Conservation (phyloP, 2,888 invertebrate genomes). For the Maniola hyperantus region DNA sequence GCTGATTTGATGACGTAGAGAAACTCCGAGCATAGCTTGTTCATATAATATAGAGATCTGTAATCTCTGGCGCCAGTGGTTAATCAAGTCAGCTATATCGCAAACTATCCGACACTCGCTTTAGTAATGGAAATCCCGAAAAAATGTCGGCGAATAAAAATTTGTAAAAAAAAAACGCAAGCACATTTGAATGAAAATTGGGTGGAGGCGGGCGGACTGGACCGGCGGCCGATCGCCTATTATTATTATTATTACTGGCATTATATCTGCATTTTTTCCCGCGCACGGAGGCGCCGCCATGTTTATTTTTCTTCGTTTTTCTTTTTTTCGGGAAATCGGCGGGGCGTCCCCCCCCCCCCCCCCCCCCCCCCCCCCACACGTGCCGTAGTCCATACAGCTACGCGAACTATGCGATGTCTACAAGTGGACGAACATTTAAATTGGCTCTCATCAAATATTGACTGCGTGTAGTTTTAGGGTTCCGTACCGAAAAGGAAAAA, state of each 20-base stretch:
- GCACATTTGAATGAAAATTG: conserved; percentile 81
- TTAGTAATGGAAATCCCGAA: conserved; percentile 79
- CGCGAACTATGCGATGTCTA: conserved; percentile 80
- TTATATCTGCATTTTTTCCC: conserved; percentile 82
- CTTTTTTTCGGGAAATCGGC: conserved; percentile 73
- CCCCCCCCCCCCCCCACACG: conserved; percentile 61
- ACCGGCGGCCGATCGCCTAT: conserved; percentile 74
- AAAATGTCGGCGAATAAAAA: conserved; percentile 76
- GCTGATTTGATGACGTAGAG: too few species aligned
- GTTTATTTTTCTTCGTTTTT: conserved; percentile 77
- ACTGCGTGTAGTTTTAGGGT: conserved; percentile 72
- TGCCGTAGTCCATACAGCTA: conserved; percentile 46
- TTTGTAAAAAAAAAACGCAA: conserved; percentile 70
- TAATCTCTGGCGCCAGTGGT: conserved; percentile 12
- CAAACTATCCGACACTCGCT: conserved; percentile 66
- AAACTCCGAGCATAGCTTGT: background rate
- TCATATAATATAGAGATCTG: background rate
- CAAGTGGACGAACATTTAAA: conserved; percentile 82
- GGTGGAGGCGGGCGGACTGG: conserved; percentile 67
- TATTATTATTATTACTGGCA: conserved; percentile 82
- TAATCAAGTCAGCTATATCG: conserved; percentile 23
- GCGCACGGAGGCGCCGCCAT: conserved; percentile 70
- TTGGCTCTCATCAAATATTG: conserved; percentile 83
- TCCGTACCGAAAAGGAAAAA: too few species aligned
- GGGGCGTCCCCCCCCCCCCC: conserved; percentile 64